These are phyloP conservation scores for Sus cebifrons DNA, from an alignment of 2,797 vertebrate genomes.

Conservation along the genomic window DNA sequence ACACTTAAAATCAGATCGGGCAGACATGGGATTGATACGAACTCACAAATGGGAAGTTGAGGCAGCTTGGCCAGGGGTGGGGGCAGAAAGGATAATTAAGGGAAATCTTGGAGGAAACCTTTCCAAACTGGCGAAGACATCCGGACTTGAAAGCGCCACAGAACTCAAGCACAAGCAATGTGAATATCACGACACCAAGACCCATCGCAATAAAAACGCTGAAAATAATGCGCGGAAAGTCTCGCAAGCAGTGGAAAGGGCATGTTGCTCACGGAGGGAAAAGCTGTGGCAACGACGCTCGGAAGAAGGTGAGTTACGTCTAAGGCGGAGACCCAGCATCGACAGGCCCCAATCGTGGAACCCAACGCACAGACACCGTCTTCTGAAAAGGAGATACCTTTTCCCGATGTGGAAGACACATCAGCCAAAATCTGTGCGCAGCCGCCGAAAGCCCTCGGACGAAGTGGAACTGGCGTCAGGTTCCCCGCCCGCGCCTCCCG, in stretches of 20 bases:
- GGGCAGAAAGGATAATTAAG: neutral
- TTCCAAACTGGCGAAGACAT: neutral
- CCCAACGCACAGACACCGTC: neutral
- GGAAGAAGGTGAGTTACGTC: neutral
- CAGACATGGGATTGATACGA: neutral
- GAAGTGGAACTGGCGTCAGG: neutral
- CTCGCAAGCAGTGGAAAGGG: neutral
- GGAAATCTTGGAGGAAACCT: neutral
- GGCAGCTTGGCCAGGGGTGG: accelerated
- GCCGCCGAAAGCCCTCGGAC: neutral
- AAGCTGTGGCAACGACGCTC: neutral
- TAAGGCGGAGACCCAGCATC: neutral
- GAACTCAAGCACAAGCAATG: neutral
- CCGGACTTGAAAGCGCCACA: neutral
- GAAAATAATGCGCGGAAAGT: neutral
- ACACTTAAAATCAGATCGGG: neutral
- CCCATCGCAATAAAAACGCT: neutral
- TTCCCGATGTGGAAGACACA: neutral
- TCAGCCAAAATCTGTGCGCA: neutral
- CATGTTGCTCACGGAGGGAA: neutral
- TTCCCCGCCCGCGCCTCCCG: neutral
- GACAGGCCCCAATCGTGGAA: neutral
- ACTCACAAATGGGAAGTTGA: neutral
- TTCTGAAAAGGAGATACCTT: neutral
- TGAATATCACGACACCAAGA: neutral